phyloP scores from a whole-genome alignment of 1,140 invertebrate species.

The Euura saliciscinereae region DNA sequence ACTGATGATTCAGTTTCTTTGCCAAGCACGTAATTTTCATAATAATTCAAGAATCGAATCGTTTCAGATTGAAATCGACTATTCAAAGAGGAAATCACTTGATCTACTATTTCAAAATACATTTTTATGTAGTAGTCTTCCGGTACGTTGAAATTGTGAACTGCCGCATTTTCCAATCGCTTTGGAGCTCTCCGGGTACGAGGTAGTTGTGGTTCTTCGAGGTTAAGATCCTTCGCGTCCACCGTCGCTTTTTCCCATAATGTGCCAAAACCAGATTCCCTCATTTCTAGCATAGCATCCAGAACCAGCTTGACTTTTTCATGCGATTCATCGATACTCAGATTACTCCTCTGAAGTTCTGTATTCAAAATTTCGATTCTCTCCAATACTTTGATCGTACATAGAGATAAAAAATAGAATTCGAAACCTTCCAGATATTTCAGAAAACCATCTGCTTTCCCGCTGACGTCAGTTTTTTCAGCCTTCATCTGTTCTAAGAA shows the following conservation, averaged over 20 bases:
- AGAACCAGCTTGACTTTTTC: constrained; percentile 22
- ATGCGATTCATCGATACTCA: constrained; percentile 24
- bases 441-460: constrained; percentile 22
- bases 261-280: constrained; percentile 22
- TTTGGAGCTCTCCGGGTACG: constrained; percentile 16
- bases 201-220: constrained; percentile 8
- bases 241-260: constrained; percentile 20
- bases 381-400: constrained; percentile 24
- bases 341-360: constrained; percentile 22
- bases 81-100: not conserved
- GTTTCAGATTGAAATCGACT: not conserved
- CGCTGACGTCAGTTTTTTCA: constrained; percentile 15
- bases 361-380: constrained; percentile 27
- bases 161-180: constrained; percentile 15
- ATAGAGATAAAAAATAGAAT: constrained; percentile 18
- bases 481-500: constrained; percentile 21
- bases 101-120: not conserved
- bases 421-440: constrained; percentile 22
- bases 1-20: not conserved
- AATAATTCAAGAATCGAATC: not conserved
- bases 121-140: not conserved
- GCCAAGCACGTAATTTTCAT: not conserved
- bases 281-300: constrained; percentile 20
- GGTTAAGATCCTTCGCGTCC: constrained; percentile 3
- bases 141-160: not conserved